phyloP scores from a whole-genome alignment of 2,113 vertebrate species.

The Lates calcarifer region DNA sequence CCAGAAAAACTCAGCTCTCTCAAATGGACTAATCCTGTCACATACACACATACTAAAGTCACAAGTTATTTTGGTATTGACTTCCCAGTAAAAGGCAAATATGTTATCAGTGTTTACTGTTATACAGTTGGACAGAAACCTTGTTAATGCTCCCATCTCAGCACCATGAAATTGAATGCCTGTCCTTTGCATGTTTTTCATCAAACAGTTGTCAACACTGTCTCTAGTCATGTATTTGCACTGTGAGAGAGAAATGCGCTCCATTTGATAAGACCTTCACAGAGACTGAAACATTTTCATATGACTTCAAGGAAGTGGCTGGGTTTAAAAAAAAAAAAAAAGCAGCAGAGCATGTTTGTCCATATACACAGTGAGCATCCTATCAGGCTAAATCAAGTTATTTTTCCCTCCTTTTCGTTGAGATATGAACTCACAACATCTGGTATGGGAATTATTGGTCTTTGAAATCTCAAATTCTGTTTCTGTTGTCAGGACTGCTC shows the following conservation, averaged over 20 bases:
- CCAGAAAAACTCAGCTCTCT: not conserved
- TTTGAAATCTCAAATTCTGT: constrained; percentile 27
- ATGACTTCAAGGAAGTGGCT: not conserved
- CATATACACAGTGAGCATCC: not conserved
- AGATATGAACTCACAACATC: constrained; percentile 31
- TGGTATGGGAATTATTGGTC: constrained; percentile 12
- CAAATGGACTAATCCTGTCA: not conserved
- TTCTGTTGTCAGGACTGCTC: not conserved
- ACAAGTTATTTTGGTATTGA: not conserved
- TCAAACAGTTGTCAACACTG: not conserved
- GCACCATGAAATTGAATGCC: constrained; percentile 1
- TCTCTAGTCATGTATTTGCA: constrained; percentile 6
- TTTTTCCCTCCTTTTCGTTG: not conserved
- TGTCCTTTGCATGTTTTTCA: not conserved
- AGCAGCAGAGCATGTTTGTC: not conserved
- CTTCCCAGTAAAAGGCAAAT: constrained; percentile 20
- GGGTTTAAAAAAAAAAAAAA: not conserved
- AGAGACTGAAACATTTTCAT: not conserved
- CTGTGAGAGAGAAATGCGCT: constrained; percentile 30
- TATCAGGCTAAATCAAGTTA: not conserved
- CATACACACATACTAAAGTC: not conserved
- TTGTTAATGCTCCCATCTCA: not conserved
- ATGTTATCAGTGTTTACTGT: constrained; percentile 12
- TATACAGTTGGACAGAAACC: not conserved
- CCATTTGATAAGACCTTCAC: constrained; percentile 39